Evolutionary conservation across 2,797 vertebrate genomes (phyloP).

Genomic region (Austrolebias charrua): DNA sequence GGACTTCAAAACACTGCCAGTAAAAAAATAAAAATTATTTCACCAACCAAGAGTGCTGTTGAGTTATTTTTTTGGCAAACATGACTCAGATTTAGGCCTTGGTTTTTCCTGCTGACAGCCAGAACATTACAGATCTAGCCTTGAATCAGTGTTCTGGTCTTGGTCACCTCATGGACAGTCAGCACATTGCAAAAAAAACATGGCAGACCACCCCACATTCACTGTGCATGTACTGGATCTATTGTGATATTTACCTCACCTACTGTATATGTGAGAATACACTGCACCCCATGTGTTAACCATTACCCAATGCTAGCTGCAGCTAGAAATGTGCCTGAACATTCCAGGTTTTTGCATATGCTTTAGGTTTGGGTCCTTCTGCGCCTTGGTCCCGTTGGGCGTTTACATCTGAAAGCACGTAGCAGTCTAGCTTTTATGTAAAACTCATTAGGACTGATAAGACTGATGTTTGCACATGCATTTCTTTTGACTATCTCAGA

Average conservation of each 20-base stretch:
- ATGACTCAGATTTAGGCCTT: constrained; percentile 38
- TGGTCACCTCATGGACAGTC: constrained; percentile 18
- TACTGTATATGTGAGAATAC: constrained; percentile 37
- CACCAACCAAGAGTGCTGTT: constrained; percentile 13
- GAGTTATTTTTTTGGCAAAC: constrained; percentile 33
- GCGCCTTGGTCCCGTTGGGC: constrained; percentile 24
- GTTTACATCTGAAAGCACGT: constrained; percentile 46
- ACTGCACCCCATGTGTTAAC: constrained; percentile 52
- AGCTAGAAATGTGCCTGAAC: constrained; percentile 51
- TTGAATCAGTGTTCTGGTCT: constrained; percentile 9
- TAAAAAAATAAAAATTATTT: constrained; percentile 11
- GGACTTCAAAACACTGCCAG: constrained; percentile 5
- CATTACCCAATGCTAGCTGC: constrained; percentile 45
- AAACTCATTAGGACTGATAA: not conserved
- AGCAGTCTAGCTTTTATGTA: constrained; percentile 7
- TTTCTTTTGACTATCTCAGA: constrained; percentile 49
- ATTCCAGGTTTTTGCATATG: constrained; percentile 57
- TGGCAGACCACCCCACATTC: constrained; percentile 16
- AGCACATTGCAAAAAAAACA: constrained; percentile 14
- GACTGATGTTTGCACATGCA: constrained; percentile 13
- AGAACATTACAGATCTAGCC: constrained; percentile 21
- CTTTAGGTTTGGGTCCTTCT: constrained; percentile 56
- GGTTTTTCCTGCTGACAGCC: constrained; percentile 10
- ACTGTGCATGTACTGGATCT: constrained; percentile 27
- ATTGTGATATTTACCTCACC: constrained; percentile 38